A percentile compares a stretch with the other conserved stretches of the same genome.
phyloP scores from a whole-genome alignment of 1,140 invertebrate genomes.

The Camponotus pennsylvanicus region DNA sequence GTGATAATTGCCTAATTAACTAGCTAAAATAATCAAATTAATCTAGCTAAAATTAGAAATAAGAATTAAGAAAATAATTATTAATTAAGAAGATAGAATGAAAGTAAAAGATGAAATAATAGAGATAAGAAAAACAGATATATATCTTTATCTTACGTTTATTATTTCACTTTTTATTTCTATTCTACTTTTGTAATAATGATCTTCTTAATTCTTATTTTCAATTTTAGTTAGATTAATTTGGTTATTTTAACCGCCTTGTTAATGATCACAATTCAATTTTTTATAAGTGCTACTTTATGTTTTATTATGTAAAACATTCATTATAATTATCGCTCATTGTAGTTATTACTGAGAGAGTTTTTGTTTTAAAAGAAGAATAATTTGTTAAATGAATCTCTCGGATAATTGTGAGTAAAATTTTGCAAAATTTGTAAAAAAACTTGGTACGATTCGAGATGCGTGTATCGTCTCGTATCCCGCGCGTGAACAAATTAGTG shows the following conservation, averaged over 20 bases:
- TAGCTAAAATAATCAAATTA: not conserved
- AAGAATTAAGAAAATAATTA: not conserved
- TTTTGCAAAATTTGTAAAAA: not conserved
- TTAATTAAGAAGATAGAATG: not conserved
- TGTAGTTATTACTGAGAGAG: not conserved
- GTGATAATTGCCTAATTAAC: conserved; percentile 19
- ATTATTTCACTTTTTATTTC: no score
- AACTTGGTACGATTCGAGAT: not conserved
- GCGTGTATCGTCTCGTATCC: conserved; percentile 31
- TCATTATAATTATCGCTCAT: no score
- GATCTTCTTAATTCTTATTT: no score
- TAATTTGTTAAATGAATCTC: not conserved
- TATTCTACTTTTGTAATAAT: no score
- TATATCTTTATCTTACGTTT: no score
- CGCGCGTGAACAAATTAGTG: conserved; percentile 36
- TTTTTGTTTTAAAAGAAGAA: not conserved
- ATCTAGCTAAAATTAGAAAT: not conserved
- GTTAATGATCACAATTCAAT: no score
- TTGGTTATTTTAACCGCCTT: no score
- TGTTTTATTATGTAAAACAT: no score
- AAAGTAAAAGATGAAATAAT: no score
- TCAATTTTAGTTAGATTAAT: no score
- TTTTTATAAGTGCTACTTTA: no score
- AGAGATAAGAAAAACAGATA: no score
- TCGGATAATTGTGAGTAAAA: not conserved